phyloP scores from a whole-genome alignment of 2,888 invertebrate genomes.

The Slavum lentiscoides region DNA sequence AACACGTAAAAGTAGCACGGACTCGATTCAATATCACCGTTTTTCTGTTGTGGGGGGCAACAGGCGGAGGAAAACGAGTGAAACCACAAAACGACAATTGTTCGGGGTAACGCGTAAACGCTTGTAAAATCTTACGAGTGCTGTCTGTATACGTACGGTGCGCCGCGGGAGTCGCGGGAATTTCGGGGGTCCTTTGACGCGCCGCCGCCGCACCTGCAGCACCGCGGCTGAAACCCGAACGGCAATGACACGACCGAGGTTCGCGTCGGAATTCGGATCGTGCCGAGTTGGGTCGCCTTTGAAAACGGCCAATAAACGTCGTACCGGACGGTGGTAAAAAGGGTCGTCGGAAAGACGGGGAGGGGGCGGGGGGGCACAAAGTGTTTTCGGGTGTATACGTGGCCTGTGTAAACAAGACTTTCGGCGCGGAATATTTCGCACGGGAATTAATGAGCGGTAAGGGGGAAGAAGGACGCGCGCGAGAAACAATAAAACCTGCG shows the following conservation, averaged over 20 bases:
- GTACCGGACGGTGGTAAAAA: slow-evolving; percentile 1
- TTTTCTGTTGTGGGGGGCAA: too few relatives aligned
- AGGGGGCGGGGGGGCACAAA: not conserved
- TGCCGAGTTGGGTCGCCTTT: not conserved
- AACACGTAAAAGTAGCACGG: too few relatives aligned
- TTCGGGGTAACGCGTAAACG: not conserved
- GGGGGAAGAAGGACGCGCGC: slow-evolving; percentile 10
- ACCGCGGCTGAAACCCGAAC: slow-evolving; percentile 30
- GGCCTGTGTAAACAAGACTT: slow-evolving; percentile 52
- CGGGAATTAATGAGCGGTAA: slow-evolving; percentile 48
- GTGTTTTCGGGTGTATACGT: slow-evolving; percentile 52
- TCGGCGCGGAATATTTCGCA: slow-evolving; percentile 45
- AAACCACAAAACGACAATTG: slow-evolving; percentile 30
- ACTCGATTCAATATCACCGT: too few relatives aligned
- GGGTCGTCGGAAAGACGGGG: not conserved
- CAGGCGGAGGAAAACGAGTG: too few relatives aligned
- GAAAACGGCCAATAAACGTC: slow-evolving; percentile 27
- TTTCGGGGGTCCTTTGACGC: slow-evolving; percentile 42
- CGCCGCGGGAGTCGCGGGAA: slow-evolving; percentile 18
- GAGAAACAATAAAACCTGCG: slow-evolving; percentile 48
- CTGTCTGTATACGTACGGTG: not conserved
- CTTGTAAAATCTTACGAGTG: too few relatives aligned
- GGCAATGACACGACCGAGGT: slow-evolving; percentile 22
- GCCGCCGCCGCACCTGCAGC: not conserved
- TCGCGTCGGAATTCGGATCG: slow-evolving; percentile 21